Conservation (phyloP, 1,140 invertebrate genomes). For the Apis cerana region DNA sequence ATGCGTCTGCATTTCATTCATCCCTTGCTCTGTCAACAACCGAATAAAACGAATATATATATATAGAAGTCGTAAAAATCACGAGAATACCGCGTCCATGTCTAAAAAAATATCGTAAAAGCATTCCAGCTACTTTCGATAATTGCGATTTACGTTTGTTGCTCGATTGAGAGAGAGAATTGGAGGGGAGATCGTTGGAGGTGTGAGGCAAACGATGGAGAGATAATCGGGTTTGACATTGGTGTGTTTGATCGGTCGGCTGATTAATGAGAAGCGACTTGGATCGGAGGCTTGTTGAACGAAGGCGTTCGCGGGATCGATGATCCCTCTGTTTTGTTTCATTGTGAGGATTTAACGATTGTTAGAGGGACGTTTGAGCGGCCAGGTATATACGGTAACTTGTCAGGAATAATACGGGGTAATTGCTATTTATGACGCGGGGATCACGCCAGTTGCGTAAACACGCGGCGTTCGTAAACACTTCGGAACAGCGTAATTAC, state of each 20-base stretch:
- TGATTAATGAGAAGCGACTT: conserved; percentile 29
- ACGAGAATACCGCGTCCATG: no score
- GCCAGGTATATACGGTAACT: background rate
- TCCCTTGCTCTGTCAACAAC: no score
- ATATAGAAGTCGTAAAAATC: no score
- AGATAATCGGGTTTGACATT: background rate
- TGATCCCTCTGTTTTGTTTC: background rate
- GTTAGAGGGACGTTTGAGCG: conserved; percentile 14
- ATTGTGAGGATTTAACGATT: conserved; percentile 10
- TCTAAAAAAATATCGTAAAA: no score
- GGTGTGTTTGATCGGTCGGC: background rate
- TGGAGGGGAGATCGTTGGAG: background rate
- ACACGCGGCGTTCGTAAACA: conserved; percentile 2
- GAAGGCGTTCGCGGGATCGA: background rate
- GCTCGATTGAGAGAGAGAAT: no score
- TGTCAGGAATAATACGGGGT: conserved; percentile 36
- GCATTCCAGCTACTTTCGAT: no score
- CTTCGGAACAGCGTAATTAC: conserved; percentile 16
- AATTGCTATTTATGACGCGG: conserved; percentile 45
- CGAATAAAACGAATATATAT: no score
- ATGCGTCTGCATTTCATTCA: no score
- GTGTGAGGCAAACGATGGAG: background rate
- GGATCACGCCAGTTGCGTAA: conserved; percentile 36
- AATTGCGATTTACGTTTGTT: background rate
- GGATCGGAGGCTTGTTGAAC: background rate